phyloP scores from a whole-genome alignment of 2,888 invertebrate genomes.

The Acleris laterana region DNA sequence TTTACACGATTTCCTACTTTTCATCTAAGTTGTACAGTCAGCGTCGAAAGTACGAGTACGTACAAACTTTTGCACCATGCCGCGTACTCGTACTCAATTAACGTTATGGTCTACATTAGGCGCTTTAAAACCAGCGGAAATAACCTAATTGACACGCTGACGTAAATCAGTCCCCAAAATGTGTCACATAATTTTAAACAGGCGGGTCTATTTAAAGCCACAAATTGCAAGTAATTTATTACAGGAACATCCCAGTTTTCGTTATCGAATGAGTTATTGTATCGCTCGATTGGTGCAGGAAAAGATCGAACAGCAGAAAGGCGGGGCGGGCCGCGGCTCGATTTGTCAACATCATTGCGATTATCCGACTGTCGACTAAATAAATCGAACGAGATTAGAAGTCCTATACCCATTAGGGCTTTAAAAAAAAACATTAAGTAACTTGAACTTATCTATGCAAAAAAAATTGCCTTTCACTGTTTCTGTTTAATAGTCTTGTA shows the following conservation, averaged over 20 bases:
- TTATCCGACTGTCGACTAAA: slow-evolving; percentile 56
- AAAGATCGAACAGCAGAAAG: slow-evolving; percentile 79
- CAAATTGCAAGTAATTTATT: slow-evolving; percentile 44
- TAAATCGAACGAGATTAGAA: slow-evolving; percentile 74
- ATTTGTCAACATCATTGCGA: slow-evolving; percentile 81
- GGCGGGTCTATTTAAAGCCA: slow-evolving; percentile 36
- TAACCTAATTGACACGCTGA: background rate
- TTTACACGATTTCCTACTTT: too few relatives aligned
- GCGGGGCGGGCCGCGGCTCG: slow-evolving; percentile 65
- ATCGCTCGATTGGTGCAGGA: slow-evolving; percentile 60
- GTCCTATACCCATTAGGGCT: too few relatives aligned
- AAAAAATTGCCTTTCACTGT: background rate
- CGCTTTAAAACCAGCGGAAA: background rate
- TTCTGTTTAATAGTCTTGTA: background rate
- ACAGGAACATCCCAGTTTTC: slow-evolving; percentile 47
- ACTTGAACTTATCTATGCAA: slow-evolving; percentile 4
- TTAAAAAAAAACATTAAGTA: too few relatives aligned
- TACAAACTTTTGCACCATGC: too few relatives aligned
- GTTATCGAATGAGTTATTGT: slow-evolving; percentile 66
- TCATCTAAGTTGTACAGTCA: too few relatives aligned
- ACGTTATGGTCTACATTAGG: background rate
- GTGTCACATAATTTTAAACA: slow-evolving; percentile 10
- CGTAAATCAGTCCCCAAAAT: slow-evolving; percentile 6
- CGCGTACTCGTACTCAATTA: background rate
- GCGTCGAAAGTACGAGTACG: too few relatives aligned